Evolutionary conservation across 2,888 invertebrate species (phyloP), one percentile per base, ranked within the genome.

Genomic region (Diloba caeruleocephala): DNA sequence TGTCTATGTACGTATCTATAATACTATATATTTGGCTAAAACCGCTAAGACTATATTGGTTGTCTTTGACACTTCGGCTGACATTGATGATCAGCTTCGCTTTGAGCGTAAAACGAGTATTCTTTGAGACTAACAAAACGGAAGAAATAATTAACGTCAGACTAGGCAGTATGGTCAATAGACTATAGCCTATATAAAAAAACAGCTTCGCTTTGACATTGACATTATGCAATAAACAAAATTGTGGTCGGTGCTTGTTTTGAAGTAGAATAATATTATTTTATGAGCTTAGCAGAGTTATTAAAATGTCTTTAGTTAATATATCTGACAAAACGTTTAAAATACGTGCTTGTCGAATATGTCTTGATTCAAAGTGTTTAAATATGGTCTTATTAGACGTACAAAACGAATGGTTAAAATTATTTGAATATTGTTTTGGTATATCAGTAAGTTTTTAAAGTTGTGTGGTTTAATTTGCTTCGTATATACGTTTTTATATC

Each of bases 371-470:
- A 8, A 68, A 74, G 19, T 49, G 29, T 46, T 44, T 44, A 26
- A 57, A 71, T 43, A 61, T 51, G 37, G 57, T 76, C 10, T 28
- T 52, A 45, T 21, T 74, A 67, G 34, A 51, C 7, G 38, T 45
- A 9, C 28, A 49, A 6, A 67, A 74, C 59, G 61, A 63, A 37
- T 78, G 74, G 71, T 66, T 78, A 2, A 41, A 67, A 33, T 56
- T 77, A 15, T 83, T 76, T 42, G 60, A 80, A 36, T 84, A 66
- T 66, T 86, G 86, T 68, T 66, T 81, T 42, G 82, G 79, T 42
- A n/a, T 85, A 23, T 44, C 58, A 36, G 88, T 87, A 72, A 80
- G 83, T 72, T 33, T 37, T 17, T 14, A 19, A 5, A 6, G 6
- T 33, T 25, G 1, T 15, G 2, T 10, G 5, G 0, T 21, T 17